Conservation (phyloP, 2,797 vertebrate species). For the Amazona finschi region DNA sequence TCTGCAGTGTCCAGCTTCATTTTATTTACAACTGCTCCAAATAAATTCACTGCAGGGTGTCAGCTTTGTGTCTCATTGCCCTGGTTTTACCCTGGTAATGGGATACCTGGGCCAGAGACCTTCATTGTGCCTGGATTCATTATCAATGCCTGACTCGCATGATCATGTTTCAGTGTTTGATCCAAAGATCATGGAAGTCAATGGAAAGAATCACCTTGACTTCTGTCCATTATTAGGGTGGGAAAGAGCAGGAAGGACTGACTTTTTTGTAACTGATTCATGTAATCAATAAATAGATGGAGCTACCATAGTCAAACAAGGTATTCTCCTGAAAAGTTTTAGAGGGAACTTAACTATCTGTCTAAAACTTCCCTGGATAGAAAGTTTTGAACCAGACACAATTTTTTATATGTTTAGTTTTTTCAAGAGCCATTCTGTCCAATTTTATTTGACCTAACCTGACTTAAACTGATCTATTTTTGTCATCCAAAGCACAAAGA, state of each 20-base stretch:
- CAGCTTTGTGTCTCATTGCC: neutral
- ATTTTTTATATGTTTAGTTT: neutral
- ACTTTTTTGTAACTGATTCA: slow-evolving; percentile 4
- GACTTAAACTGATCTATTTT: neutral
- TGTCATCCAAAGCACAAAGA: neutral
- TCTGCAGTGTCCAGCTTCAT: neutral
- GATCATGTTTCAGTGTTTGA: neutral
- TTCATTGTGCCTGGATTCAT: neutral
- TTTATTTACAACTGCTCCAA: neutral
- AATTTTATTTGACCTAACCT: neutral
- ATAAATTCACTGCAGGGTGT: neutral
- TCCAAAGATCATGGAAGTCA: slow-evolving; percentile 19
- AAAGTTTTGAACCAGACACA: neutral
- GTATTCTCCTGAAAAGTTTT: neutral
- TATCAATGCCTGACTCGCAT: neutral
- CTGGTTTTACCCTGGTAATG: neutral
- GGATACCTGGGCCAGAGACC: neutral
- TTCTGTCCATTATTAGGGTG: neutral
- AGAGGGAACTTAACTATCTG: neutral
- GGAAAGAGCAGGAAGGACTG: neutral
- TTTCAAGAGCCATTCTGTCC: neutral
- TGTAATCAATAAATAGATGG: neutral
- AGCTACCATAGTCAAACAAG: neutral
- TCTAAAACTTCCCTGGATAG: neutral
- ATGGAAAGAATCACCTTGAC: slow-evolving; percentile 41